These are phyloP conservation scores for Saxidomus purpurata DNA, from an alignment of 1,140 invertebrate genomes.

Conservation along the genomic window DNA sequence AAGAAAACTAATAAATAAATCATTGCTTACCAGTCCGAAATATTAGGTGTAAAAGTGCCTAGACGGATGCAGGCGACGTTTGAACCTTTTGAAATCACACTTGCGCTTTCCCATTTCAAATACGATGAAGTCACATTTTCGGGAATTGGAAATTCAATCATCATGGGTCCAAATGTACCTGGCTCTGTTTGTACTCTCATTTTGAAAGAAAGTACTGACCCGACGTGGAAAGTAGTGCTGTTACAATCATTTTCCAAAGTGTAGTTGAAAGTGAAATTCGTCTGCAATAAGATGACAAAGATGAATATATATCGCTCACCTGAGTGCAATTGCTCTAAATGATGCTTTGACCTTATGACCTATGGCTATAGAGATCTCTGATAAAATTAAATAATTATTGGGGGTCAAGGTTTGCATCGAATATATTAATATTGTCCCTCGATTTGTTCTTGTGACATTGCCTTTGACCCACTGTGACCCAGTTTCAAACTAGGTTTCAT, in stretches of 20 bases:
- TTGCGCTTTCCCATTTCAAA: not conserved
- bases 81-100: not conserved
- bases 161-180: not conserved
- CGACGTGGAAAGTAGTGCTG: not conserved
- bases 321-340: too few relatives aligned
- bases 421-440: too few relatives aligned
- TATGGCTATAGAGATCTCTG: too few relatives aligned
- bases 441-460: too few relatives aligned
- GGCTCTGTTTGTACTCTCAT: not conserved
- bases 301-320: too few relatives aligned
- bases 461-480: too few relatives aligned
- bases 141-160: not conserved
- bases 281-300: too few relatives aligned
- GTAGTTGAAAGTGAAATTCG: not conserved
- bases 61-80: not conserved
- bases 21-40: not conserved
- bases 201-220: not conserved
- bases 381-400: too few relatives aligned
- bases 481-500: too few relatives aligned
- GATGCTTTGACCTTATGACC: too few relatives aligned
- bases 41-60: not conserved
- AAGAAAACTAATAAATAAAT: too few relatives aligned
- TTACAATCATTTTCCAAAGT: not conserved
- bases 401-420: too few relatives aligned
- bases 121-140: not conserved